These are phyloP conservation scores for Pseudomyrmex dendroicus DNA, from an alignment of 1,140 invertebrate species.

Conservation along the genomic window DNA sequence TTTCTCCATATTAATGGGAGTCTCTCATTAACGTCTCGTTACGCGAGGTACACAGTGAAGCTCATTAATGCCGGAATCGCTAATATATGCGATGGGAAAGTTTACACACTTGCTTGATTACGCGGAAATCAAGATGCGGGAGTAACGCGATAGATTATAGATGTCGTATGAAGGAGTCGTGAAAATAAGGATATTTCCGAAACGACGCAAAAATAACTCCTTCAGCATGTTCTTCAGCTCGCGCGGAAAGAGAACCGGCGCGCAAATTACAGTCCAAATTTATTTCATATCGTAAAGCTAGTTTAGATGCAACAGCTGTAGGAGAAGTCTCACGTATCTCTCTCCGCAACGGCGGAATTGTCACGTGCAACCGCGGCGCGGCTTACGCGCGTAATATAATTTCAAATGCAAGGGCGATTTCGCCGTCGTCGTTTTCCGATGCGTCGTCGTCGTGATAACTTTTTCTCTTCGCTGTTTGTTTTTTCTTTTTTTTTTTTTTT, in stretches of 20 bases:
- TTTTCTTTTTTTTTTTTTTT: constrained; percentile 10
- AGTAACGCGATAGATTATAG: neutral
- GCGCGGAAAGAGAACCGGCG: neutral
- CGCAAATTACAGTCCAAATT: constrained; percentile 47
- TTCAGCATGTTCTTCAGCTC: neutral
- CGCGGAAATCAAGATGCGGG: neutral
- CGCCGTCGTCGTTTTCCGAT: constrained; percentile 14
- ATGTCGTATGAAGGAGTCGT: neutral
- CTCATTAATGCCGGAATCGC: neutral
- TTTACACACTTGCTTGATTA: neutral
- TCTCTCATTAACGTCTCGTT: neutral
- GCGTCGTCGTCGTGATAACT: constrained; percentile 7
- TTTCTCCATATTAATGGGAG: neutral
- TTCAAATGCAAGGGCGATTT: constrained; percentile 41
- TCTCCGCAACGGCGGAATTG: constrained; percentile 19
- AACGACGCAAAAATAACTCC: neutral
- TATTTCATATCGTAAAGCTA: constrained; percentile 59
- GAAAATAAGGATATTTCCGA: neutral
- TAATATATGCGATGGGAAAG: neutral
- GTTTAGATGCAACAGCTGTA: constrained; percentile 54
- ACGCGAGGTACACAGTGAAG: neutral
- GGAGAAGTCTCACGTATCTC: constrained; percentile 65
- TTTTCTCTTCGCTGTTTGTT: neutral
- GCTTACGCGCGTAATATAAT: constrained; percentile 45
- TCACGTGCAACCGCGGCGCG: constrained; percentile 46